Evolutionary conservation across 92 coral and sea anemone genomes (phyloP).

Genomic region (Epizoanthus fatuus): DNA sequence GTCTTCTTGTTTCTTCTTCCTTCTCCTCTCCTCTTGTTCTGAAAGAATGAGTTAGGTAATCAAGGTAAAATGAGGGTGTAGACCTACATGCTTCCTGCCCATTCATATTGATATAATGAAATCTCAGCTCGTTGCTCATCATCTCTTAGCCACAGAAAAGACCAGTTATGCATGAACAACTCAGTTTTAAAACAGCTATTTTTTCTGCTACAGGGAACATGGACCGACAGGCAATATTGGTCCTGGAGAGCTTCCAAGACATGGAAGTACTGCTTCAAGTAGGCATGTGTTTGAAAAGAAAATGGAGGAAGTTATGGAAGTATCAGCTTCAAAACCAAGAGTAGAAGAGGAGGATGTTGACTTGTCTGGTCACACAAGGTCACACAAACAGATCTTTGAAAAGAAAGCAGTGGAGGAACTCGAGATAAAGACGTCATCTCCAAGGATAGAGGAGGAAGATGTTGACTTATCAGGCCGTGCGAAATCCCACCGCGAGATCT

Average conservation of each 20-base stretch:
- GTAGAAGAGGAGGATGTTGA: slow-evolving; percentile 76
- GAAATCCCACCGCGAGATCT: slow-evolving; percentile 30
- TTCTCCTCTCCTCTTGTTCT: too few relatives aligned
- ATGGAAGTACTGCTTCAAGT: slow-evolving; percentile 83
- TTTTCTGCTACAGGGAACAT: slow-evolving; percentile 31
- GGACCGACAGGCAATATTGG: slow-evolving; percentile 74
- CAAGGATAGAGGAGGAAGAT: slow-evolving; percentile 75
- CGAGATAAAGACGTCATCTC: slow-evolving; percentile 80
- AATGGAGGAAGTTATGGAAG: slow-evolving; percentile 76
- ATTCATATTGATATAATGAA: too few relatives aligned
- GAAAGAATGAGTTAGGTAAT: too few relatives aligned
- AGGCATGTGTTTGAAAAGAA: slow-evolving; percentile 79
- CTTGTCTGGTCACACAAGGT: slow-evolving; percentile 82
- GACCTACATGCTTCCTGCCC: too few relatives aligned
- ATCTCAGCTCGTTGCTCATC: too few relatives aligned
- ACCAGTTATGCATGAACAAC: too few relatives aligned
- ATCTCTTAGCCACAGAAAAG: too few relatives aligned
- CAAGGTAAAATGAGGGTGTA: too few relatives aligned
- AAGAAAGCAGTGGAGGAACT: slow-evolving; percentile 76
- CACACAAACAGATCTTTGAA: slow-evolving; percentile 83
- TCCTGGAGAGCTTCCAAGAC: slow-evolving; percentile 75
- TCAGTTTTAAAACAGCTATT: too few relatives aligned
- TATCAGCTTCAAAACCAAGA: slow-evolving; percentile 53
- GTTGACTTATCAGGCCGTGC: slow-evolving; percentile 38
- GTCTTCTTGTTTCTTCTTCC: too few relatives aligned